phyloP scores from a whole-genome alignment of 2,888 invertebrate genomes.

The Cantharis flavilabris region DNA sequence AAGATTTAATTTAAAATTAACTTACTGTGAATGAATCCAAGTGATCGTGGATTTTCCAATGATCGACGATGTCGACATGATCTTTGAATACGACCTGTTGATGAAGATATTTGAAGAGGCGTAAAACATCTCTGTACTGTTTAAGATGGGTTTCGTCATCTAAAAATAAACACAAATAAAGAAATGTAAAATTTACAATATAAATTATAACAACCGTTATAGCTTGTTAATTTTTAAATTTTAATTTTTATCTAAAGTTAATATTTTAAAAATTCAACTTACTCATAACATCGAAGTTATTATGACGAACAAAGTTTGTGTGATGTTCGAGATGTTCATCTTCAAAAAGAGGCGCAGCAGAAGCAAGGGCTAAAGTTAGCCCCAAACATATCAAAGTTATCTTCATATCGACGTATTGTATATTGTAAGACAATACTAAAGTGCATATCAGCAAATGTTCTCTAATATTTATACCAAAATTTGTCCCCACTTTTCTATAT shows the following conservation, averaged over 20 bases:
- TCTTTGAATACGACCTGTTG: slow-evolving; percentile 62
- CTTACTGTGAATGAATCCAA: slow-evolving; percentile 53
- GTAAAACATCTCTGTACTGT: slow-evolving; percentile 57
- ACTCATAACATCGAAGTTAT: background rate
- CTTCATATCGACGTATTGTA: background rate
- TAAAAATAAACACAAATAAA: background rate
- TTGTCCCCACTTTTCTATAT: background rate
- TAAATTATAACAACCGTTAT: too few relatives aligned
- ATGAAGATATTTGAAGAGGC: slow-evolving; percentile 65
- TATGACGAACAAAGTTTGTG: background rate
- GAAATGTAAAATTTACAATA: too few relatives aligned
- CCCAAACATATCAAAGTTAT: background rate
- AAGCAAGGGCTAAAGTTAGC: background rate
- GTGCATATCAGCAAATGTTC: background rate
- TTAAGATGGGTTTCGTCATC: slow-evolving; percentile 8
- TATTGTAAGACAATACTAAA: background rate
- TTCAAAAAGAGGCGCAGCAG: background rate
- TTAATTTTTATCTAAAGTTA: too few relatives aligned
- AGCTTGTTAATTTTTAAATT: too few relatives aligned
- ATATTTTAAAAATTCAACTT: background rate
- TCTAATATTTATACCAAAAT: background rate
- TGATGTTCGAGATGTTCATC: background rate
- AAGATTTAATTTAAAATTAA: background rate
- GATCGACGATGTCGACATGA: slow-evolving; percentile 60
- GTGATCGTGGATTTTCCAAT: slow-evolving; percentile 54